phyloP scores from a whole-genome alignment of 2,888 invertebrate species.

The Drosophila aldrichi region DNA sequence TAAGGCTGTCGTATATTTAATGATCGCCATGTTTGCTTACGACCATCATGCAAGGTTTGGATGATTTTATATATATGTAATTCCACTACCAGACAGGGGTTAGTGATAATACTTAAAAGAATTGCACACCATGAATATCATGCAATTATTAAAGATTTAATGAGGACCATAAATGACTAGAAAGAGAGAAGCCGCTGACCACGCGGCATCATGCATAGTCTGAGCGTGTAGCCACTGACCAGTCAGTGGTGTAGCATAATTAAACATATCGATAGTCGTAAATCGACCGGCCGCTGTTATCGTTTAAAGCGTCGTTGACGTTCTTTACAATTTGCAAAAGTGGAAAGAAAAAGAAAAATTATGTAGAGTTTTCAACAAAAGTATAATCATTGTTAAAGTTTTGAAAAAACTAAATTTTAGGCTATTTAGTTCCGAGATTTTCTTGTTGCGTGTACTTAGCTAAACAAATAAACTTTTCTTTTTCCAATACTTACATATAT shows the following conservation, averaged over 20 bases:
- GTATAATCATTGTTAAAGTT: constrained; percentile 36
- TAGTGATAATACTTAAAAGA: too few species aligned
- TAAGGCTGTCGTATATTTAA: background rate
- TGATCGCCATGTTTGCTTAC: constrained; percentile 14
- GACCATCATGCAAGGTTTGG: constrained; percentile 20
- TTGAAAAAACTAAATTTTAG: constrained; percentile 17
- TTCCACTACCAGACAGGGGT: too few species aligned
- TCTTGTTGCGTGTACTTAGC: constrained; percentile 10
- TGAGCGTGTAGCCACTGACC: constrained; percentile 49
- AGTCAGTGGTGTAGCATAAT: too few species aligned
- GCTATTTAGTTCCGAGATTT: constrained; percentile 20
- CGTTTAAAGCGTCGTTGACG: constrained; percentile 72
- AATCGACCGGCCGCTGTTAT: constrained; percentile 57
- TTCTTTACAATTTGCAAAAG: constrained; percentile 72
- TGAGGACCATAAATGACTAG: background rate
- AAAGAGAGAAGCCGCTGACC: background rate
- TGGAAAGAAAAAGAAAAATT: constrained; percentile 63
- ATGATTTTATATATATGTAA: background rate
- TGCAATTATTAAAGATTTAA: background rate
- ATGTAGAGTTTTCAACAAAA: constrained; percentile 57
- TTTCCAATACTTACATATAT: constrained; percentile 19
- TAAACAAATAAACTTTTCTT: constrained; percentile 14
- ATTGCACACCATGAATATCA: background rate
- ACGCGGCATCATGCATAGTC: constrained; percentile 35
- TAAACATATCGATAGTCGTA: constrained; percentile 50